These are phyloP conservation scores for Prionace glauca DNA, from an alignment of 2,797 vertebrate genomes.

Conservation along the genomic window DNA sequence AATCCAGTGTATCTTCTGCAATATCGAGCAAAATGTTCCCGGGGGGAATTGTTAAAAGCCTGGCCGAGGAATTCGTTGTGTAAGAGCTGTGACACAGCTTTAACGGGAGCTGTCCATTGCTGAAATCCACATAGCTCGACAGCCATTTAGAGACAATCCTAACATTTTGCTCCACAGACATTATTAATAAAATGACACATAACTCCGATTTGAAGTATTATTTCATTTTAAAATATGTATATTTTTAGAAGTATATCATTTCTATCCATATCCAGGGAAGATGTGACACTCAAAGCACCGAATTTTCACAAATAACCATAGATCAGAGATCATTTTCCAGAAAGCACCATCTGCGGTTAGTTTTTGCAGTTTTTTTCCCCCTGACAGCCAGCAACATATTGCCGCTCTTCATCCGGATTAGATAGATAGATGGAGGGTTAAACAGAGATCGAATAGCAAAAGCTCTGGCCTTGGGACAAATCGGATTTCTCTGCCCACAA, in stretches of 20 bases:
- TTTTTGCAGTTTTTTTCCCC: background rate
- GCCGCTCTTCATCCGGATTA: background rate
- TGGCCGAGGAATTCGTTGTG: background rate
- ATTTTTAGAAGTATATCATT: too few relatives aligned
- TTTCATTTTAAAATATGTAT: too few relatives aligned
- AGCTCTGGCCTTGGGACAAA: background rate
- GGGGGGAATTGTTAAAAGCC: conserved; percentile 41
- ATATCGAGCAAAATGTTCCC: conserved; percentile 62
- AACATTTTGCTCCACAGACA: background rate
- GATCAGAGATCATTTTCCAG: background rate
- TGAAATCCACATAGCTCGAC: background rate
- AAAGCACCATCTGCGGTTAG: background rate
- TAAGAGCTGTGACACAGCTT: background rate
- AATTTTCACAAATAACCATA: background rate
- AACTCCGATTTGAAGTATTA: background rate
- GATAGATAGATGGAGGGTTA: background rate
- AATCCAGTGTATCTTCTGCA: conserved; percentile 67
- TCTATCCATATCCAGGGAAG: background rate
- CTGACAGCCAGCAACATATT: background rate
- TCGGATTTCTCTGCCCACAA: background rate
- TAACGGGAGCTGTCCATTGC: conserved; percentile 6
- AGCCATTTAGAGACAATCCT: background rate
- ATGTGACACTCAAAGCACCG: background rate
- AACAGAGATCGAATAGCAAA: background rate
- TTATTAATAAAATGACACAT: too few relatives aligned